Evolutionary conservation across 1,140 invertebrate species (phyloP), one percentile per base, ranked within the genome.

Genomic region (Chymomyza costata): DNA sequence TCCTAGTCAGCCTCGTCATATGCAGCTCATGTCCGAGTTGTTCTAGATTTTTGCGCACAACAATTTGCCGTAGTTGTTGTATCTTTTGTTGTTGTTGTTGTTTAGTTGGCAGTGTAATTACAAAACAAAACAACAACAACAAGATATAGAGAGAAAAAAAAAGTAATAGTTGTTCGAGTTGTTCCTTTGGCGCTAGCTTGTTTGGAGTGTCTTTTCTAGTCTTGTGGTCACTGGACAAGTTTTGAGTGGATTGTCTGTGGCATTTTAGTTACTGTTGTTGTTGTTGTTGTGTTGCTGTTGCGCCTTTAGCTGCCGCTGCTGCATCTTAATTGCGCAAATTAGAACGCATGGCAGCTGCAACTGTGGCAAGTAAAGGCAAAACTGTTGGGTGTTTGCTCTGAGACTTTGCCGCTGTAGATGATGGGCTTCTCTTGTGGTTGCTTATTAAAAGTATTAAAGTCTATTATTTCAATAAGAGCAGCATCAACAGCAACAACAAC

Each of bases 311-410:
- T 37, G 38, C 17, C 11, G 49, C 53, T 61, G 46, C 45, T 53
- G 70, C 70, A 58, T 76, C 73, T 78, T 78, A 78, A 78, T 78
- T 78, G 71, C 73, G 73, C 73, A 78, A 78, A 78, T 78, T 78
- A 78, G 71, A 78, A 80, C 71, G 71, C 73, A 73, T 71, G 63
- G 70, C 70, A 74, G 70, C 70, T 74, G 70, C 70, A 73, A 55
- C 47, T 49, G 54, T 18, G 21, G 40, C 31, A 28, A 13, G 40
- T 13, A 38, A 31, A 6, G 8, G 31, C 30, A 44, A 51, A 52
- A 44, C 13, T 44, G 40, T 54, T 63, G 71, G 71, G 71, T 76
- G 71, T 76, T 62, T 69, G 65, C 52, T 41, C 58, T 60, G 64
- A 43, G 38, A 41, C 37, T 39, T 14, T 6, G 11, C 2, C n/a